phyloP scores from a whole-genome alignment of 2,113 vertebrate genomes.

The Malurus cyaneus region DNA sequence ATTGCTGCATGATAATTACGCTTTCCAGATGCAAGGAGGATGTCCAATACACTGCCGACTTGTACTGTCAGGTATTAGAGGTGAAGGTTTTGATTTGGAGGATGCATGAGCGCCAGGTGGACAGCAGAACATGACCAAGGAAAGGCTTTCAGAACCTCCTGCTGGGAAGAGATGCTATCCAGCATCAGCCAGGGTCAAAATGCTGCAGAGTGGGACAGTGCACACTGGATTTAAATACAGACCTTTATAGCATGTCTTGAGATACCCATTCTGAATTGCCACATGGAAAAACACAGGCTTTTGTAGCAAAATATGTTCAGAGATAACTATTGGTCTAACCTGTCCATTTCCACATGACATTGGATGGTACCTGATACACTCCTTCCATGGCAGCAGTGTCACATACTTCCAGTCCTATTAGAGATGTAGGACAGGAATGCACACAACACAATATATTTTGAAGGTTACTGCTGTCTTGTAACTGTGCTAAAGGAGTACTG shows the following conservation, averaged over 20 bases:
- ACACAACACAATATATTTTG: neutral
- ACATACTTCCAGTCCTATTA: neutral
- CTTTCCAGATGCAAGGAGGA: neutral
- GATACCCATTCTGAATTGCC: neutral
- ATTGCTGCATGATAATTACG: neutral
- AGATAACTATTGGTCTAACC: neutral
- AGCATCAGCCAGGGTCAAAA: neutral
- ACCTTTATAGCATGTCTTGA: neutral
- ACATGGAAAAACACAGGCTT: neutral
- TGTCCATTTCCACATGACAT: neutral
- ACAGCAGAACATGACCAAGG: neutral
- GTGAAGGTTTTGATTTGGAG: neutral
- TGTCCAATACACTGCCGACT: neutral
- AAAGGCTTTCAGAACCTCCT: neutral
- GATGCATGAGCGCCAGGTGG: neutral
- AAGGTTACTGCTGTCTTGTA: neutral
- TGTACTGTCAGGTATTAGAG: neutral
- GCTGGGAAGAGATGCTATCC: neutral
- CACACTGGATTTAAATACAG: no score
- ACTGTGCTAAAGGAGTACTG: neutral
- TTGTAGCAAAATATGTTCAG: neutral
- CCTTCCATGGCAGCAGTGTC: neutral
- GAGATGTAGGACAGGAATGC: neutral
- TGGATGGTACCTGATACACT: neutral
- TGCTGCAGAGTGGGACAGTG: rapidly evolving